Conservation (phyloP, 1,140 invertebrate species). For the Thaumatotibia leucotreta region DNA sequence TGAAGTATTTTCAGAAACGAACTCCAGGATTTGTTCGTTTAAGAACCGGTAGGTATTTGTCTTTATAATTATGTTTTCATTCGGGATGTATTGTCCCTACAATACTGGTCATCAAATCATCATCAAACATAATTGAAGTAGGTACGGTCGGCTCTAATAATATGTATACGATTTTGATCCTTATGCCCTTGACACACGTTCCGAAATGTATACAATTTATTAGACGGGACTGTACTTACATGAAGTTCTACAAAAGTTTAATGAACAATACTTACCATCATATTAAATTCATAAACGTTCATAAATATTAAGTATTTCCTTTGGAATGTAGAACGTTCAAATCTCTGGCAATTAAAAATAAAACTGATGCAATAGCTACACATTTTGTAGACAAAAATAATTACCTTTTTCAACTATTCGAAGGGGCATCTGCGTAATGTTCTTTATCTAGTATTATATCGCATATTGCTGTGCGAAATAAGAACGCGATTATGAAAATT, state of each 20-base stretch:
- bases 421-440: conserved; percentile 3
- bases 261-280: background rate
- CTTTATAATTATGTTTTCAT: background rate
- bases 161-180: too few species aligned
- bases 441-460: conserved; percentile 26
- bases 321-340: background rate
- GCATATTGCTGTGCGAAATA: conserved; percentile 24
- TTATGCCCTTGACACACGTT: too few species aligned
- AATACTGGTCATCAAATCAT: background rate
- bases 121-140: too few species aligned
- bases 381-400: background rate
- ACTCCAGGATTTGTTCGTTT: background rate
- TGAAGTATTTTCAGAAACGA: background rate
- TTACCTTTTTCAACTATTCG: background rate
- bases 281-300: background rate
- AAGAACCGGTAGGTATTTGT: background rate
- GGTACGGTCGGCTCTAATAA: too few species aligned
- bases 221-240: too few species aligned
- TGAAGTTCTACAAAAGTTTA: too few species aligned
- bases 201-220: too few species aligned
- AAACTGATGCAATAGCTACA: background rate
- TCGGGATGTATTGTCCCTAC: background rate
- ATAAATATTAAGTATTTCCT: background rate
- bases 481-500: conserved; percentile 43
- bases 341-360: background rate